Percentiles rank a stretch among this genome's conserved stretches.
phyloP scores from a whole-genome alignment of 2,113 vertebrate species.

The Salvelinus namaycush region DNA sequence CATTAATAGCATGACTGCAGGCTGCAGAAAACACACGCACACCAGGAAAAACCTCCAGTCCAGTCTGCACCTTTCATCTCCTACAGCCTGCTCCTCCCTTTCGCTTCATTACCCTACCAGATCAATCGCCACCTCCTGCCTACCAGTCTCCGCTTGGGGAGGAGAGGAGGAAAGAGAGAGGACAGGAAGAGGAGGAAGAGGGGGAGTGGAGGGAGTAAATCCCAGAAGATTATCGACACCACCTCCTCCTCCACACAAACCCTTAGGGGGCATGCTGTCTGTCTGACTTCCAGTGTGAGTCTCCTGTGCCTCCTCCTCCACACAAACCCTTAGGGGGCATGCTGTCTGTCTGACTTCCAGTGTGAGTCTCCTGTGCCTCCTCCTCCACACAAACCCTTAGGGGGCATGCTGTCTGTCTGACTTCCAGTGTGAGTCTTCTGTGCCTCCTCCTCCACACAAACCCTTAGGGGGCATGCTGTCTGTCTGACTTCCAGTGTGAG shows the following conservation, averaged over 20 bases:
- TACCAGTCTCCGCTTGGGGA: constrained; percentile 46
- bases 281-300: not conserved
- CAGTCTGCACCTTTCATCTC: constrained; percentile 67
- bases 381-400: constrained; percentile 12
- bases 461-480: not conserved
- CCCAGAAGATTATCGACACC: constrained; percentile 51
- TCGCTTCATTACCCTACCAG: constrained; percentile 41
- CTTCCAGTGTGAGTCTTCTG: constrained; percentile 12
- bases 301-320: constrained; percentile 48
- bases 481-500: not conserved
- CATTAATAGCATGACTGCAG: constrained; percentile 48
- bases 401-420: not conserved
- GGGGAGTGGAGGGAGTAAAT: constrained; percentile 32
- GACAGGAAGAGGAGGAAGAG: constrained; percentile 25
- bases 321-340: not conserved
- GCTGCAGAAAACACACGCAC: constrained; percentile 27
- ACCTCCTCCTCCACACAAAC: constrained; percentile 29
- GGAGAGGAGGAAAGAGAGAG: constrained; percentile 28
- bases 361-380: constrained; percentile 38
- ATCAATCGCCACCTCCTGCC: constrained; percentile 54
- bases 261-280: not conserved
- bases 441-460: constrained; percentile 39
- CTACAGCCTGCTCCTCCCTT: constrained; percentile 52
- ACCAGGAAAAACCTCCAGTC: constrained; percentile 3
- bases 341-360: not conserved